Evolutionary conservation across 2,113 vertebrate genomes (phyloP), one percentile per base, ranked within the genome.

Genomic region (Poeciliopsis retropinna): DNA sequence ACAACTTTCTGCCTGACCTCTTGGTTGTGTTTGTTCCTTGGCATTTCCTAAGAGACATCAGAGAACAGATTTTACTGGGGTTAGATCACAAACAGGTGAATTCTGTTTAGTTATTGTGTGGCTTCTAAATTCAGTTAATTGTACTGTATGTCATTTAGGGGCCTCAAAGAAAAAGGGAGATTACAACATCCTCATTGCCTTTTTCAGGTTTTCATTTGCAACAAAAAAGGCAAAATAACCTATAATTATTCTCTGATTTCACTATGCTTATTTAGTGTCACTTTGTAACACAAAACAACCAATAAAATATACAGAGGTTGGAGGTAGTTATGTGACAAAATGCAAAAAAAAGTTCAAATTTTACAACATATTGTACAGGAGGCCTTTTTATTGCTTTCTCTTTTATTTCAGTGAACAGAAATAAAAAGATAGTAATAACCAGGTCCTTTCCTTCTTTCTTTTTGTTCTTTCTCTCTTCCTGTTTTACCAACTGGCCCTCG

Each of bases 401-500:
- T 44, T 17, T 44, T 44, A 44, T 44, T 44, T 44, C 41, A 17
- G 41, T 44, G 41, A 44, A 17, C 41, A 44, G 15, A 44, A 44
- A 17, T 44, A 44, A 44, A 44, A 44, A 44, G 3, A 47, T 19
- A 47, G 1, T 47, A 47, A 17, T 47, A 47, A 17, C 5, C 15
- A 47, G 51, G 51, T 51, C 1, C 8, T 8, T 54, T 1, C 15
- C 25, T 54, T 5, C 15, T 25, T 4, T 8, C 15, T 25, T 25
- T 22, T 54, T 25, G 4, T 34, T 54, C 51, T 25, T 54, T 54
- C 17, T 54, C 22, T 54, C 51, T 54, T 25, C 7, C 41, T 74
- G 64, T 74, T 68, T 80, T 32, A 72, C 22, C 62, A 60, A 74
- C 60, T 69, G 34, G 27, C 44, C 44, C 54, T 5, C 37, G 64